These are phyloP conservation scores for Todiramphus saurophagus DNA, from an alignment of 2,113 vertebrate species.

Conservation along the genomic window DNA sequence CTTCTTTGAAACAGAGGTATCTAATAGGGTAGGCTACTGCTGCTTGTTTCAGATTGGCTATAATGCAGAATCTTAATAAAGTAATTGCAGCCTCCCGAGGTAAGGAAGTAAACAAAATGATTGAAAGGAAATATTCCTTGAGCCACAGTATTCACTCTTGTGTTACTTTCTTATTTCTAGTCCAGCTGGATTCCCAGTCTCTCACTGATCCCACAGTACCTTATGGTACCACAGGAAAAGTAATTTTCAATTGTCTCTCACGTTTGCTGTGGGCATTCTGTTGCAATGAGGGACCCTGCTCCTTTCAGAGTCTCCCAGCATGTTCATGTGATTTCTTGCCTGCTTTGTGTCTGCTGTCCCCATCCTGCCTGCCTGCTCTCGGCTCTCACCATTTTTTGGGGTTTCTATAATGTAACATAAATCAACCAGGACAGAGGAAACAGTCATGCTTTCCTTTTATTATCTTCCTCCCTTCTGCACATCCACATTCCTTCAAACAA, in stretches of 20 bases:
- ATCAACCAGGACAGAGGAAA: neutral
- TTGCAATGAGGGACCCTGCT: neutral
- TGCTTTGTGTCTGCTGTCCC: neutral
- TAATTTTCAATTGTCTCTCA: neutral
- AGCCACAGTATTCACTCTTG: neutral
- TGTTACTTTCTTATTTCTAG: neutral
- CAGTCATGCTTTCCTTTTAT: neutral
- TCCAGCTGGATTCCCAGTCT: neutral
- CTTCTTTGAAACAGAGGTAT: neutral
- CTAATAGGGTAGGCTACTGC: neutral
- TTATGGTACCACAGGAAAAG: neutral
- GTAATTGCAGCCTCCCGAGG: neutral
- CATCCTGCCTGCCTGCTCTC: neutral
- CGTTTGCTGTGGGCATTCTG: neutral
- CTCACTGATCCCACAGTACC: neutral
- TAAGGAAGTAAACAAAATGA: neutral
- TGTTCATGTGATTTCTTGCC: neutral
- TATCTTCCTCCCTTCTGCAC: neutral
- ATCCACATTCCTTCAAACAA: neutral
- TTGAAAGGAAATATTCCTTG: neutral
- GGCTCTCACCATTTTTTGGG: neutral
- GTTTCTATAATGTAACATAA: neutral
- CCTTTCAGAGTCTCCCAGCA: neutral
- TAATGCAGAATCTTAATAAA: neutral
- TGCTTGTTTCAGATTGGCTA: neutral